Evolutionary conservation across 2,113 vertebrate genomes (phyloP).

Genomic region (Podiceps cristatus): DNA sequence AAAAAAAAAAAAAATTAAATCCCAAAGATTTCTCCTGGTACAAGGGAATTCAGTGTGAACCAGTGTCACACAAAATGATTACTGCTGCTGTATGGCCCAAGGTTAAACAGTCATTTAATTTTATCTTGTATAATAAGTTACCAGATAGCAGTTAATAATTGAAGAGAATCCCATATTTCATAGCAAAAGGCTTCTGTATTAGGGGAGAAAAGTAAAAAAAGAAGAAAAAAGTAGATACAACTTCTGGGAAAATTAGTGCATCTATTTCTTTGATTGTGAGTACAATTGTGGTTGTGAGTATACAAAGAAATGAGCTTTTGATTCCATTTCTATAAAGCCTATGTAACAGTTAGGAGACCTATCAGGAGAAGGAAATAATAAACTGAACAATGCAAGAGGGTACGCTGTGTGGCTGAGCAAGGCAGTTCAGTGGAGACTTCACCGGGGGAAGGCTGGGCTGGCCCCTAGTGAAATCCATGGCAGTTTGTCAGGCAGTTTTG

Average conservation of each 20-base stretch:
- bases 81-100: background rate
- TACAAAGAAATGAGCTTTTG: background rate
- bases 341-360: background rate
- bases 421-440: background rate
- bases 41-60: background rate
- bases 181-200: background rate
- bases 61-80: background rate
- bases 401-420: background rate
- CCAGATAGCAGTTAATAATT: conserved; percentile 48
- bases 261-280: background rate
- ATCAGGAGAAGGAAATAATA: background rate
- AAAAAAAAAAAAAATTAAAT: background rate
- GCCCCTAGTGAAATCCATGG: background rate
- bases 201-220: background rate
- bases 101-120: conserved; percentile 32
- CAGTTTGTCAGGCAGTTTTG: background rate
- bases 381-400: background rate
- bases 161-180: conserved; percentile 7
- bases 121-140: conserved; percentile 50
- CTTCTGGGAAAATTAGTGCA: background rate
- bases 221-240: background rate
- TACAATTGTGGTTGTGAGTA: background rate
- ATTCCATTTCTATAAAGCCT: background rate
- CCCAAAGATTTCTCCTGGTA: background rate
- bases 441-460: background rate